Evolutionary conservation across 2,888 invertebrate genomes (phyloP), one percentile per base, ranked within the genome.

Genomic region (Serripes groenlandicus): DNA sequence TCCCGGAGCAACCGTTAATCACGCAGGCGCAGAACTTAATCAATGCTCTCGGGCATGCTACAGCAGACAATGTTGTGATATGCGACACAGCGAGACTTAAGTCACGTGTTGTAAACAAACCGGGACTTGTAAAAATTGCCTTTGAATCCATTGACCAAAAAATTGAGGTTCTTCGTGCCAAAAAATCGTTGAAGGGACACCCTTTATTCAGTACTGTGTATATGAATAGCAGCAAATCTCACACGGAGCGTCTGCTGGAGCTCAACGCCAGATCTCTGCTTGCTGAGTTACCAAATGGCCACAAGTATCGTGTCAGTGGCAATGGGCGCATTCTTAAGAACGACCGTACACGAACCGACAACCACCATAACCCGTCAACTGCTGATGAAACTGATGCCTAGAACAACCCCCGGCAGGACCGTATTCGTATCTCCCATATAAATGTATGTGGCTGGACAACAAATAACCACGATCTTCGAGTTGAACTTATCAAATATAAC

Each of bases 381-480:
- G n/a, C n/a, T n/a, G n/a, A n/a, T n/a, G n/a, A n/a, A n/a, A n/a
- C n/a, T n/a, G n/a, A 54, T 4, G 18, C 23, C n/a, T 54, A 54
- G 54, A 23, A 54, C 7, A 54, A n/a, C 54, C 18, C 54, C 54
- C 54, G 54, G 54, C n/a, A n/a, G n/a, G n/a, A n/a, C n/a, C n/a
- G n/a, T 15, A 62, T 75, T 0, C 66, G 26, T 37, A n/a, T 86
- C 30, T 78, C 81, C 1, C 83, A 86, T 21, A 7, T 78, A n/a
- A 86, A 86, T 66, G 78, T 86, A 15, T 79, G 83, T 70, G 79
- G 83, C 15, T 86, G 83, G 81, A 86, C 86, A 34, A 52, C 23
- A n/a, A 75, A 80, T 3, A 60, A 60, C 28, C 26, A 60, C 26
- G 28, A 60, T 9, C 30, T 60, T 7, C 26, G 58, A 7, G 11